Evolutionary conservation across 2,888 invertebrate species (phyloP).

Genomic region (Phortica magna): DNA sequence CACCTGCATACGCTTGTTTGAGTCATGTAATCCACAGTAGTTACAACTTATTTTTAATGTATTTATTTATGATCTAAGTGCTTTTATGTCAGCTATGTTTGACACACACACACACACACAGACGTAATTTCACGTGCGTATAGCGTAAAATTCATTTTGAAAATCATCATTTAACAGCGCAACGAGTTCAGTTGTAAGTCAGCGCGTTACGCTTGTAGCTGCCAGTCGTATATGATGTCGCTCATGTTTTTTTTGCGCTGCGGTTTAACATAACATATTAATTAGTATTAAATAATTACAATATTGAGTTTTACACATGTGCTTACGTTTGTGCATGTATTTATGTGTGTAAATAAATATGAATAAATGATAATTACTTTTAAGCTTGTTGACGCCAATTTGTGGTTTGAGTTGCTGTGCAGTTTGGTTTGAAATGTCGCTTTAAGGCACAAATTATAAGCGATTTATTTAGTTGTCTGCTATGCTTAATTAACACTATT

Average conservation of each 20-base stretch:
- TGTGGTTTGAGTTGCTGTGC: constrained; percentile 1
- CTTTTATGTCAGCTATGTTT: constrained; percentile 64
- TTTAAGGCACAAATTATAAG: too few relatives aligned
- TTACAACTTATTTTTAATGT: constrained; percentile 23
- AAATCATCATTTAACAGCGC: constrained; percentile 41
- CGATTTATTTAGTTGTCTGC: too few relatives aligned
- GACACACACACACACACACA: constrained; percentile 49
- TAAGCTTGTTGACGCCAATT: constrained; percentile 25
- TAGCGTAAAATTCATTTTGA: constrained; percentile 66
- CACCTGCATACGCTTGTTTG: background rate
- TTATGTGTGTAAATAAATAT: constrained; percentile 12
- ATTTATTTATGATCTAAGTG: constrained; percentile 45
- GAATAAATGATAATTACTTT: constrained; percentile 30
- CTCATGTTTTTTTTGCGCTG: constrained; percentile 46
- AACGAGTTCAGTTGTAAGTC: too few relatives aligned
- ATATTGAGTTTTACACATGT: constrained; percentile 51
- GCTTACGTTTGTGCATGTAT: background rate
- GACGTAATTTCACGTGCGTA: constrained; percentile 19
- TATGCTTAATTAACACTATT: too few relatives aligned
- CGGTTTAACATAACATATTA: constrained; percentile 70
- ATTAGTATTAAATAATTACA: constrained; percentile 72
- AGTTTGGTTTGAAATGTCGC: background rate
- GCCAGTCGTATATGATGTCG: constrained; percentile 40
- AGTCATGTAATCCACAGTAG: constrained; percentile 14
- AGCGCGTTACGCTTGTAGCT: constrained; percentile 45